Evolutionary conservation across 2,797 vertebrate genomes (phyloP), one percentile per base, ranked within the genome.

Genomic region (Diplodus sargus): DNA sequence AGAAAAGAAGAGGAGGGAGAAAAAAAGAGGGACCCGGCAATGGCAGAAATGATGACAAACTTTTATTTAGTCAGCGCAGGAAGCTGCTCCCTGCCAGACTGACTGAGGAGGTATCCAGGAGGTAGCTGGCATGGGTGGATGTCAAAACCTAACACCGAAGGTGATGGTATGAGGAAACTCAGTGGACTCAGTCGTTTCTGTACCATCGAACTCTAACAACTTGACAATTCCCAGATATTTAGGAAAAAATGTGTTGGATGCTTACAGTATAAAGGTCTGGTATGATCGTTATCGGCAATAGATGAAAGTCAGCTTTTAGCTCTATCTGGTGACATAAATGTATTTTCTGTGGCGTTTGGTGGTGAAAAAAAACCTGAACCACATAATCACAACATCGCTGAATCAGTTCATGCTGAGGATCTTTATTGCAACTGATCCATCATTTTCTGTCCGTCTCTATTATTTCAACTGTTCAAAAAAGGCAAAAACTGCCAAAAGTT

Each of bases 321-420:
- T 74, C 42, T 42, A 25, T 61, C 49, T 64, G 22, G 20, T 56
- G 13, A 6, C 20, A 60, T 22, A 45, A 23, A 42, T 48, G 6
- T 61, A 61, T 13, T 47, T 6, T 7, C 18, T 15, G 45, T 5
- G 4, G 43, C 11, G 7, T 49, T 17, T 5, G 1, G 30, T 30
- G 22, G 48, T 66, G 4, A 28, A 28, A 28, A 22, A 61, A 66
- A 25, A 78, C 9, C 34, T 54, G 34, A 9, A 34, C 34, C 34
- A 9, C 2, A 39, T 28, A 57, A 68, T 58, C 77, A 66, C 61
- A 54, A 53, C n/a, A 39, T 56, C 49, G n/a, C 51, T 13, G 14
- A 7, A 43, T 64, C 30, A 56, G 22, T 22, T 64, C n/a, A 45
- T 52, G 14, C 47, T 51, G 11, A 2, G 39, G 14, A 57, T 39